These are phyloP conservation scores for Sceloporus undulatus DNA, from an alignment of 2,113 vertebrate genomes.

Conservation along the genomic window DNA sequence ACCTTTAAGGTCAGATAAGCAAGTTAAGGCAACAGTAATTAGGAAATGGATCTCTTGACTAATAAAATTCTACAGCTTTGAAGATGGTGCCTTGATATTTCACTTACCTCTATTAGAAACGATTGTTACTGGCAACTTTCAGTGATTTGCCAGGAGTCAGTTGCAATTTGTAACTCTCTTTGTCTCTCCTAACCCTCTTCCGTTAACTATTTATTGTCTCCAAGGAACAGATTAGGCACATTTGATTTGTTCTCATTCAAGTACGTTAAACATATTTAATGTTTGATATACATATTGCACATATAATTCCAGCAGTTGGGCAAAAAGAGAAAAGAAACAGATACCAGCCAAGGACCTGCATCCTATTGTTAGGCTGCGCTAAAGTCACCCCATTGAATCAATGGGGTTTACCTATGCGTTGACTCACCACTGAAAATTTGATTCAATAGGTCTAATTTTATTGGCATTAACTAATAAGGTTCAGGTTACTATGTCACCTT, in stretches of 20 bases:
- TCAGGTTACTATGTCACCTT: too few relatives aligned
- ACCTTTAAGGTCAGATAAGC: constrained; percentile 19
- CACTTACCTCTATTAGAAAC: constrained; percentile 29
- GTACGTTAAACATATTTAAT: background rate
- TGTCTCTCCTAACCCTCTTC: background rate
- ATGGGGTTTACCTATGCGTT: too few relatives aligned
- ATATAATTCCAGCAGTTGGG: constrained; percentile 26
- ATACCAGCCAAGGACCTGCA: background rate
- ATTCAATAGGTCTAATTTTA: too few relatives aligned
- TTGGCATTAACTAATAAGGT: too few relatives aligned
- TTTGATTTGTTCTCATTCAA: constrained; percentile 36
- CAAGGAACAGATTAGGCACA: constrained; percentile 48
- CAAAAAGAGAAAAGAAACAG: background rate
- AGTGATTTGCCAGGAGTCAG: constrained; percentile 29
- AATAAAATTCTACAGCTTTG: constrained; percentile 27
- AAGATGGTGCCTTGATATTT: constrained; percentile 48
- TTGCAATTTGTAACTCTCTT: constrained; percentile 36
- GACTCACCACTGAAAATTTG: too few relatives aligned
- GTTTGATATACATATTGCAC: background rate
- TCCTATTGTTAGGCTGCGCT: background rate
- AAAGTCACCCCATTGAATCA: too few relatives aligned
- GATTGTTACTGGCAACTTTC: constrained; percentile 23
- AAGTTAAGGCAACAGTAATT: constrained; percentile 29
- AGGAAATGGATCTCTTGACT: constrained; percentile 40
- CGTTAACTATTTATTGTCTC: constrained; percentile 25